Conservation (phyloP, 2,888 invertebrate genomes). For the Aromia moschata region DNA sequence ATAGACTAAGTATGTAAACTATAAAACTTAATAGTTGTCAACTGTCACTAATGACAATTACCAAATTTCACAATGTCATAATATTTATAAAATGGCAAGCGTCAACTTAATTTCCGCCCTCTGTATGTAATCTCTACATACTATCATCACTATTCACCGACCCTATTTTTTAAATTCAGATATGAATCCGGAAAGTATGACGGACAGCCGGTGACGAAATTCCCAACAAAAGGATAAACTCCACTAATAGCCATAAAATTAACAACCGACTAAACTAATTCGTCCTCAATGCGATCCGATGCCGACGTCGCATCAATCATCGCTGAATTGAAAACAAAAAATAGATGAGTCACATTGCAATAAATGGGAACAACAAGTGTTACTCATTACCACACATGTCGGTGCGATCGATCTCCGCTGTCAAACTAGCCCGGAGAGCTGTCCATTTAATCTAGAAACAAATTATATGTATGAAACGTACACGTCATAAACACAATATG, state of each 20-base stretch:
- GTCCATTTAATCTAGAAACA: constrained; percentile 48
- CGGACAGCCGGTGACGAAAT: neutral
- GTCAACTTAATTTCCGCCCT: too few species aligned
- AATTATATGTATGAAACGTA: constrained; percentile 56
- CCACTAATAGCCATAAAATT: constrained; percentile 10
- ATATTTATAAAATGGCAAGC: too few species aligned
- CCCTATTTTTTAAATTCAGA: neutral
- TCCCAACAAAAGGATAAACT: constrained; percentile 4
- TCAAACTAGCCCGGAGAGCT: constrained; percentile 45
- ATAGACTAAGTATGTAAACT: too few species aligned
- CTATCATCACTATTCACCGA: too few species aligned
- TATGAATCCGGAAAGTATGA: neutral
- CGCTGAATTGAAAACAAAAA: constrained; percentile 39
- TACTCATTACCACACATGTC: constrained; percentile 51
- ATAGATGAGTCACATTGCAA: constrained; percentile 47
- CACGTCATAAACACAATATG: constrained; percentile 53
- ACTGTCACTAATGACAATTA: too few species aligned
- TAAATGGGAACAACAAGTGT: constrained; percentile 49
- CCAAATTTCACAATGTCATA: too few species aligned
- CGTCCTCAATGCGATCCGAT: constrained; percentile 10
- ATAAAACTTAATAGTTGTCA: too few species aligned
- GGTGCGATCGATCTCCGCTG: constrained; percentile 55
- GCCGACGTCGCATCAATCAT: constrained; percentile 37
- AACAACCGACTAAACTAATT: constrained; percentile 16
- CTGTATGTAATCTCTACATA: too few species aligned